Percentiles rank a stretch among this genome's conserved stretches.
These are phyloP conservation scores for Oryzias sinensis DNA, from an alignment of 2,797 vertebrate species.

Conservation along the genomic window DNA sequence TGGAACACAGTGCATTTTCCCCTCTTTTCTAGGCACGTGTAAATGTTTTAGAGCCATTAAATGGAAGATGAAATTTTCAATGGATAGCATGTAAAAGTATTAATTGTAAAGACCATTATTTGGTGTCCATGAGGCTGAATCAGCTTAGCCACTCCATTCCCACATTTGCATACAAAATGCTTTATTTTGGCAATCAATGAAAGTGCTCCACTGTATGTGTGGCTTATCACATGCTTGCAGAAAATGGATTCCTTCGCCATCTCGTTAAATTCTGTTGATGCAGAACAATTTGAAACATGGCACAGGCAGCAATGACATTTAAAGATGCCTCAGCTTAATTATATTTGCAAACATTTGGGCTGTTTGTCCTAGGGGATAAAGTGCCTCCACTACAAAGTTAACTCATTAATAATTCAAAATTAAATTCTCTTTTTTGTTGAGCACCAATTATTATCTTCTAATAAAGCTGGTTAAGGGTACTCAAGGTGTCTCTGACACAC, in stretches of 20 bases:
- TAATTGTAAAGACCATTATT: constrained; percentile 89
- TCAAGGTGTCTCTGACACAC: constrained; percentile 75
- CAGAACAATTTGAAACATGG: constrained; percentile 99
- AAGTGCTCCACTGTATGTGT: constrained; percentile 98
- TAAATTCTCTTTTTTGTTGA: constrained; percentile 76
- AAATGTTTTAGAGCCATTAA: constrained; percentile 84
- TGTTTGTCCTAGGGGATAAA: constrained; percentile 99
- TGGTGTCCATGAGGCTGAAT: constrained; percentile 89
- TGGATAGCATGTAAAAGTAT: constrained; percentile 84
- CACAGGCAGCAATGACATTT: constrained; percentile 99
- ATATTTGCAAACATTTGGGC: constrained; percentile 98
- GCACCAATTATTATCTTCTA: constrained; percentile 82
- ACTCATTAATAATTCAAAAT: constrained; percentile 91
- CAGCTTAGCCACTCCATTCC: constrained; percentile 99
- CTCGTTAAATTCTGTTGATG: constrained; percentile 99
- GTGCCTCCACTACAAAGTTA: constrained; percentile 99
- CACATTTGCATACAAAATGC: constrained; percentile 99
- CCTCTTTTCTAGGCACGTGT: constrained; percentile 75
- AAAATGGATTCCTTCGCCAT: constrained; percentile 98
- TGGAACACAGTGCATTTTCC: constrained; percentile 70
- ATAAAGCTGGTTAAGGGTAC: constrained; percentile 81
- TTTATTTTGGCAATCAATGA: constrained; percentile 99
- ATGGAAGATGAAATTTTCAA: constrained; percentile 84
- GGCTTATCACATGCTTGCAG: constrained; percentile 99
- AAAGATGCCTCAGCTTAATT: constrained; percentile 99